A percentile compares a stretch with the other conserved stretches of the same genome.
These are phyloP conservation scores for Diplodus sargus DNA, from an alignment of 2,797 vertebrate species.

Conservation along the genomic window DNA sequence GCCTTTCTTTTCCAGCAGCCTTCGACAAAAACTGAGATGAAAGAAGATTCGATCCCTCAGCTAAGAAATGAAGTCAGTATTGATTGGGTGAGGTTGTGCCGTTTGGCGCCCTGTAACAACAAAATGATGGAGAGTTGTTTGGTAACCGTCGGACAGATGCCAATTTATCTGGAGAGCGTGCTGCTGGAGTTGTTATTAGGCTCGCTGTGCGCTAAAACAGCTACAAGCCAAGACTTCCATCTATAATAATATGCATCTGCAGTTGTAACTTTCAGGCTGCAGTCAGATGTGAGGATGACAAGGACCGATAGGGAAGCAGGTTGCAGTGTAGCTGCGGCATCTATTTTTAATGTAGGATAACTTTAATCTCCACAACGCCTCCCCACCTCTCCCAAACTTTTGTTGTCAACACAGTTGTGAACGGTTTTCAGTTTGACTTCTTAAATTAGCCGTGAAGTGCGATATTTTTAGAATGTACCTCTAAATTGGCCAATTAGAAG, in stretches of 20 bases:
- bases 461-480: conserved; percentile 63
- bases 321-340: conserved; percentile 40
- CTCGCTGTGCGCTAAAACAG: conserved; percentile 1
- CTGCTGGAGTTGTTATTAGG: not conserved
- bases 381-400: conserved; percentile 22
- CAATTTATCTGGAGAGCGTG: conserved; percentile 3
- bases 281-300: conserved; percentile 33
- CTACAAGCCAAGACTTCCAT: conserved; percentile 5
- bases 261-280: conserved; percentile 30
- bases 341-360: conserved; percentile 57
- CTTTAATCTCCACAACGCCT: conserved; percentile 49
- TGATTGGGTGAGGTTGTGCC: conserved; percentile 21
- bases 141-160: not conserved
- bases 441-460: conserved; percentile 39
- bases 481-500: conserved; percentile 68
- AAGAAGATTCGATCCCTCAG: conserved; percentile 27
- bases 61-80: conserved; percentile 30
- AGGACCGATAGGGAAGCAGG: conserved; percentile 27
- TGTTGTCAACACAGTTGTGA: conserved; percentile 36
- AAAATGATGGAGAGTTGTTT: conserved; percentile 21
- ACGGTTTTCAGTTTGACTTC: conserved; percentile 48
- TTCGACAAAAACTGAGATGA: conserved; percentile 31
- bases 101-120: conserved; percentile 11
- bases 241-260: conserved; percentile 9
- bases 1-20: conserved; percentile 24